A percentile compares a stretch with the other conserved stretches of the same genome.
Conservation (phyloP, 2,888 invertebrate genomes). For the Aphrophora alni region DNA sequence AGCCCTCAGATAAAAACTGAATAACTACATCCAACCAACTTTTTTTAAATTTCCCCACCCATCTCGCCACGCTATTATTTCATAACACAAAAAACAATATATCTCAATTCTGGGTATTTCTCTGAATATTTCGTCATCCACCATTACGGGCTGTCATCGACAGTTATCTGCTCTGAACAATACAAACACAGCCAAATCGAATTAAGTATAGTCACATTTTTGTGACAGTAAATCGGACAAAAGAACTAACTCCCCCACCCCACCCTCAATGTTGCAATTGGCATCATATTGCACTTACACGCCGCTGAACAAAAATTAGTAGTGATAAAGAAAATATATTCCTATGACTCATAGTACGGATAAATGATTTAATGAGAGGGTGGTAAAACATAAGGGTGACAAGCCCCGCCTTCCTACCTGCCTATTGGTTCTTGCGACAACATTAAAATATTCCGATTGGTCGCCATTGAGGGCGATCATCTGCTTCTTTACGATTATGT, state of each 20-base stretch:
- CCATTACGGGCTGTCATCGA: background rate
- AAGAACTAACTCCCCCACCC: background rate
- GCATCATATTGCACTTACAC: conserved; percentile 33
- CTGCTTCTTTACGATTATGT: background rate
- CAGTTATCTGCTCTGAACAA: background rate
- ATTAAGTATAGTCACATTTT: conserved; percentile 34
- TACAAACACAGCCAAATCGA: conserved; percentile 21
- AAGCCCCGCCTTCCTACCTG: background rate
- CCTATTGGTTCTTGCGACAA: background rate
- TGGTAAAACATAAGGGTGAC: background rate
- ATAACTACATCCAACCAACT: no score
- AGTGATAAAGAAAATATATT: background rate
- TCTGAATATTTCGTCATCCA: background rate
- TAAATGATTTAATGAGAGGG: conserved; percentile 9
- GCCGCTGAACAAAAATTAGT: background rate
- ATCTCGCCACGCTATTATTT: no score
- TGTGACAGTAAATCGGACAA: conserved; percentile 23
- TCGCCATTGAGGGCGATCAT: background rate
- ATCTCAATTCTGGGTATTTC: background rate
- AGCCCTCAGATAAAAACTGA: no score
- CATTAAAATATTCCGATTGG: conserved; percentile 1
- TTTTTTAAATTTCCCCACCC: no score
- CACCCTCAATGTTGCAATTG: conserved; percentile 4
- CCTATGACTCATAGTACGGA: background rate
- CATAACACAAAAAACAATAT: background rate